phyloP scores from a whole-genome alignment of 2,797 vertebrate species.

The Anas capensis region DNA sequence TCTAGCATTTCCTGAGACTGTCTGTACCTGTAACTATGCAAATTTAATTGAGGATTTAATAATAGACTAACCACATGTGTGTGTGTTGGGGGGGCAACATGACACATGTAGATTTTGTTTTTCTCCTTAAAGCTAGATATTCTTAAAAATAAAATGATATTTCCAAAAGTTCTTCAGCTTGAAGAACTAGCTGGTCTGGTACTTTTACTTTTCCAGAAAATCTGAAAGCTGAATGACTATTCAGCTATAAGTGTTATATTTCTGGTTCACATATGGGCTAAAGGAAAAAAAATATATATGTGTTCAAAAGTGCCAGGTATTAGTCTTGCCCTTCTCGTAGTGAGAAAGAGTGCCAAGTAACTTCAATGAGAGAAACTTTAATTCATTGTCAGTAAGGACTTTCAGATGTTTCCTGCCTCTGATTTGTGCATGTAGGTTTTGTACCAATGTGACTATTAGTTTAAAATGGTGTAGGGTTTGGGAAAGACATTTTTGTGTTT shows the following conservation, averaged over 20 bases:
- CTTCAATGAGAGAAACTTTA: background rate
- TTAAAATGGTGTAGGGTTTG: background rate
- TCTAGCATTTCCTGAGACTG: constrained; percentile 38
- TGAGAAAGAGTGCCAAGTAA: background rate
- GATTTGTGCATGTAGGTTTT: background rate
- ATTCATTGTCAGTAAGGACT: background rate
- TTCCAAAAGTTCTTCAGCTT: background rate
- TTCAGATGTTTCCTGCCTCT: background rate
- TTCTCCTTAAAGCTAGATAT: background rate
- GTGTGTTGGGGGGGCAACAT: too few species aligned
- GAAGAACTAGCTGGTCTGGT: background rate
- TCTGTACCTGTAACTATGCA: constrained; percentile 22
- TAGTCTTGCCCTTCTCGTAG: background rate
- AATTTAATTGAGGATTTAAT: constrained; percentile 48
- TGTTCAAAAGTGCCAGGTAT: background rate
- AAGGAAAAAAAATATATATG: background rate
- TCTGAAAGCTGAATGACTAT: background rate
- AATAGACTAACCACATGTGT: background rate
- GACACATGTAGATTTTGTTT: background rate
- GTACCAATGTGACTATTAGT: background rate
- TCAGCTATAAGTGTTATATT: background rate
- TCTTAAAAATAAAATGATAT: background rate
- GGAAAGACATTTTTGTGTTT: background rate
- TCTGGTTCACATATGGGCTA: background rate
- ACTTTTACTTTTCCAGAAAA: background rate